Evolutionary conservation across 2,888 invertebrate species (phyloP).

Genomic region (Bellardia bayeri): DNA sequence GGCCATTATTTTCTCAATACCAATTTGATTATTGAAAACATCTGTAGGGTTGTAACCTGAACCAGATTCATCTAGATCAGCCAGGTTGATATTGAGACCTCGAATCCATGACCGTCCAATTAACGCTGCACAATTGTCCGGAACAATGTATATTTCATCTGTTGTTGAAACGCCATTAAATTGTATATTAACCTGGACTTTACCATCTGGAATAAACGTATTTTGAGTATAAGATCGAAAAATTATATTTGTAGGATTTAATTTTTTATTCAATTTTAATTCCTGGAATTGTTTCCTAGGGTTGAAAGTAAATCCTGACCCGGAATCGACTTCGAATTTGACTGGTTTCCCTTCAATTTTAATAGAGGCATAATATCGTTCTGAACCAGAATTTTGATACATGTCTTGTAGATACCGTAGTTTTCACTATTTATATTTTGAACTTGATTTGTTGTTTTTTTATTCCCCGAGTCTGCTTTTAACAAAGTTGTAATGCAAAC

Average conservation of each 20-base stretch:
- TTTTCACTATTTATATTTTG: neutral
- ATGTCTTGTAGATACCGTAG: conserved; percentile 13
- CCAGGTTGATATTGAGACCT: too few relatives aligned
- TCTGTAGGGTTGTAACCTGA: too few relatives aligned
- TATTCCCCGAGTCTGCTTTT: neutral
- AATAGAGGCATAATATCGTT: neutral
- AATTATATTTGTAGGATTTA: conserved; percentile 11
- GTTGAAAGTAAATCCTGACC: neutral
- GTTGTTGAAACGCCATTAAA: too few relatives aligned
- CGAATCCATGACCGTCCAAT: too few relatives aligned
- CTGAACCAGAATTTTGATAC: neutral
- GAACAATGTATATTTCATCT: too few relatives aligned
- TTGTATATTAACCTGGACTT: conserved; percentile 6
- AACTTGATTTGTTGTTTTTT: conserved; percentile 3
- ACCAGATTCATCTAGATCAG: too few relatives aligned
- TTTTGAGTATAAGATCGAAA: conserved; percentile 36
- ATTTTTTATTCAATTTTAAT: neutral
- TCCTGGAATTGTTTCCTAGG: neutral
- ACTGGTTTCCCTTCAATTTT: neutral
- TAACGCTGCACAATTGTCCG: too few relatives aligned
- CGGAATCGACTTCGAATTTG: neutral
- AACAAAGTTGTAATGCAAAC: neutral
- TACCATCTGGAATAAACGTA: conserved; percentile 32
- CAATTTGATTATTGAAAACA: too few relatives aligned
- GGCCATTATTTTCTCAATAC: too few relatives aligned